Evolutionary conservation across 1,140 invertebrate genomes (phyloP), one percentile per base, ranked within the genome.

Genomic region (Drosophila melanica): DNA sequence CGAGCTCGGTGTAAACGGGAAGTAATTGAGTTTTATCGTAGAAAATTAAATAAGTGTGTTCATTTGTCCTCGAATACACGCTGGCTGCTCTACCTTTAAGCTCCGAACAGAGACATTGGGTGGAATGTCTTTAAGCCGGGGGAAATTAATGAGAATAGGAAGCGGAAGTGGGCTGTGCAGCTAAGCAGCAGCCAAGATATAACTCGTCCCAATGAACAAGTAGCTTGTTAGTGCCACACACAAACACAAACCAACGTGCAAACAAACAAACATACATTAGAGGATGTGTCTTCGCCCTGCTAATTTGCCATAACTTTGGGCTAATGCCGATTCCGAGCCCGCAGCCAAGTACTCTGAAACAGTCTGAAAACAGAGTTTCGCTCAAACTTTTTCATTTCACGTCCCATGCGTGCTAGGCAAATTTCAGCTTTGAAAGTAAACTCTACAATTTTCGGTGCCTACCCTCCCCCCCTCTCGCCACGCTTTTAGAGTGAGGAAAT

Each of bases 371-470:
- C 50, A 16, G 33, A 33, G 30, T 59, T 59, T 45, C 23, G 23
- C 58, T 47, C 1, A 12, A 73, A 73, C 64, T 73, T 73, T 73
- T 67, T 73, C 64, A 73, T 60, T 60, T 67, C 42, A 37, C 39
- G 8, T 41, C 54, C 54, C 72, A 55, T 53, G 50, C 68, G 41
- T 68, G 62, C 59, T 62, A 53, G 35, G 69, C 55, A 82, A 75
- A 78, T 84, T 82, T 51, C 66, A 35, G 77, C 80, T 72, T 76
- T 75, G 68, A 77, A 73, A 86, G 48, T 77, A 77, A 81, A 71
- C 74, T 70, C 64, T 47, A 74, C 64, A 79, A 84, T 67, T 81
- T 81, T 20, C 72, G 41, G 27, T 27, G 20, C 39, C 23, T 11
- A 30, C 41, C 27, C 51, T 18, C 1, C 41, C 4, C 33, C 14